Base-by-base conservation (phyloP, 2,113 vertebrate species). In the Etheostoma cragini region DNA sequence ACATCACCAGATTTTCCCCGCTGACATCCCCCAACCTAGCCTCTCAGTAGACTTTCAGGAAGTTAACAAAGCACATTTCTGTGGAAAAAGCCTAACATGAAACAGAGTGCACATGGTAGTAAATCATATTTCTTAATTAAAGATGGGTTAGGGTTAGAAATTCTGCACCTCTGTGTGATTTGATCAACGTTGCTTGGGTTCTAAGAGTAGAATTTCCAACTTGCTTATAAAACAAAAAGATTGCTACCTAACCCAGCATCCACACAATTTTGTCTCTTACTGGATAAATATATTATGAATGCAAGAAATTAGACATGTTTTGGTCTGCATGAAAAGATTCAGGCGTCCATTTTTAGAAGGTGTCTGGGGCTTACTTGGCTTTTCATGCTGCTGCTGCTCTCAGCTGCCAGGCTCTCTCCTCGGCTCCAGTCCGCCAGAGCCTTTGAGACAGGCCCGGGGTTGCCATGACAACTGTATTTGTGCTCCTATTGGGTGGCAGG, bases 401-500 rank as follows among this genome's bases (percentile, higher is more conserved):
- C 85, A 63, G 83, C 86, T 91, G 85, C 81, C 86, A 86, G 68
- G 30, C 88, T 79, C 79, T 90, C 81, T 88, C 81, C 83, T 87
- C 84, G 57, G 13, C 87, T 80, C 78, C 24, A 52, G 66, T 84
- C 81, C 3, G 52, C 19, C 26, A 84, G 76, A 88, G 74, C 78
- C 88, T 89, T 61, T 82, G 82, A 93, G 90, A 90, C 91, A 76
- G 82, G 65, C 71, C 8, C 74, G 8, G 72, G 72, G 93, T 95
- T 74, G 75, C 90, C 92, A 89, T 95, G 94, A 94, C 94, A 87
- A 95, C 93, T 75, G 83, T 91, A 80, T 75, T 69, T 89, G 80
- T 86, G 58, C 69, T 91, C 84, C 26, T 47, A 93, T 95, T 94
- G 94, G 92, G 50, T 62, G 83, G 82, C 91, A 95, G 95, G 94